Base-by-base conservation (phyloP, 2,113 vertebrate species). In the Ptilonorhynchus violaceus region DNA sequence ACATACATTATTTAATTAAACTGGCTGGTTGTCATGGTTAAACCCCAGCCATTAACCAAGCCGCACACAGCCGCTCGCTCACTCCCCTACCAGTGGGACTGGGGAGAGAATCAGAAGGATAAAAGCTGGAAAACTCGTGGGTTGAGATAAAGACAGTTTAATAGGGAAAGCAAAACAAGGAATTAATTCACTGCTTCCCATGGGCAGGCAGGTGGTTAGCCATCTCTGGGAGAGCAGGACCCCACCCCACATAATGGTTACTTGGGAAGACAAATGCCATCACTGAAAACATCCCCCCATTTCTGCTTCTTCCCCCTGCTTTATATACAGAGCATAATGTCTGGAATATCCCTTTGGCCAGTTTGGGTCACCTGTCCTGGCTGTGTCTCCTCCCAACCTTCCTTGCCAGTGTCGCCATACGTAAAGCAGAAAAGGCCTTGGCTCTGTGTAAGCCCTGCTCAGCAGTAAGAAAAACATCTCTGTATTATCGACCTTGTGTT, bases 181-280 rank as follows among this genome's bases (percentile, higher is more conserved):
- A 49, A 56, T 60, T 5, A 37, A 12, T 44, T 68, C 37, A 10
- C 20, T 52, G 27, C 1, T 69, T 87, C 37, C 72, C 9, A 7
- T 5, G 27, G 84, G 37, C 46, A 37, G 53, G 13, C 7, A 52
- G 63, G 9, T 44, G 63, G 31, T 68, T 46, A 69, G 37, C 37
- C 84, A 33, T 6, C 22, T 50, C 53, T 15, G 27, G 73, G 5
- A 27, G 9, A 31, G 44, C 37, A 22, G 14, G 14, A 27, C 17
- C 14, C 11, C 37, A 0, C 59, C 17, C 7, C 0, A 0, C 10
- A 20, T 10, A 9, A 1, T 2, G 13, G 21, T 42, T 27, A 27
- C 31, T 59, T 7, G 37, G 6, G 31, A 44, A 59, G 31, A 27
- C 44, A 22, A 44, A 21, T 7, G 1, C 30, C 30, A 41, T 21